phyloP scores from a whole-genome alignment of 2,888 invertebrate species.

The Drosophila lutescens region DNA sequence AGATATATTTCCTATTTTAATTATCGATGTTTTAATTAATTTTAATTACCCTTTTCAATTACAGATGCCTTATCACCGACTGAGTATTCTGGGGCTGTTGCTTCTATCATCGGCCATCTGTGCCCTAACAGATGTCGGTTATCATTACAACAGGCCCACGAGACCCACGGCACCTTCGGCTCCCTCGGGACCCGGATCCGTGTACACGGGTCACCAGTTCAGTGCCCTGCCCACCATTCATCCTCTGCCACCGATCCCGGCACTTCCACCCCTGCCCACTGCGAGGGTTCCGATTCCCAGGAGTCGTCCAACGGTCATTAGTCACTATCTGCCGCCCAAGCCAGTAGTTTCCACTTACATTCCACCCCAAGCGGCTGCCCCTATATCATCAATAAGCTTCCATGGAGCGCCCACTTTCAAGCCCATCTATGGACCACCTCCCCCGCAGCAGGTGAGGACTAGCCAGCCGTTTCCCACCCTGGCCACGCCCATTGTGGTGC shows the following conservation, averaged over 20 bases:
- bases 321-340: conserved; percentile 51
- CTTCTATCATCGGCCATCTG: conserved; percentile 37
- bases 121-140: conserved; percentile 54
- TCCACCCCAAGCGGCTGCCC: conserved; percentile 41
- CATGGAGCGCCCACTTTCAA: conserved; percentile 44
- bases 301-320: conserved; percentile 43
- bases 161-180: conserved; percentile 50
- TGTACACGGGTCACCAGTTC: conserved; percentile 68
- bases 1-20: conserved; percentile 7
- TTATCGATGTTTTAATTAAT: neutral
- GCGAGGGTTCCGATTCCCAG: conserved; percentile 54
- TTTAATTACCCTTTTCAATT: neutral
- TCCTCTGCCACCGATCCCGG: conserved; percentile 80
- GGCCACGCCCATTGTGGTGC: conserved; percentile 36
- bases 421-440: conserved; percentile 35
- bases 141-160: conserved; percentile 75
- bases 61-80: conserved; percentile 58
- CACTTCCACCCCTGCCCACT: conserved; percentile 77
- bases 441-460: conserved; percentile 9
- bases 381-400: conserved; percentile 51
- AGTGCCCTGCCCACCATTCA: conserved; percentile 70
- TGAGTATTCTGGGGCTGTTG: conserved; percentile 29
- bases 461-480: conserved; percentile 16
- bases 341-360: conserved; percentile 43
- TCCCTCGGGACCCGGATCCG: conserved; percentile 31